phyloP scores from a whole-genome alignment of 2,888 invertebrate genomes.

The Onthophagus sagittarius region DNA sequence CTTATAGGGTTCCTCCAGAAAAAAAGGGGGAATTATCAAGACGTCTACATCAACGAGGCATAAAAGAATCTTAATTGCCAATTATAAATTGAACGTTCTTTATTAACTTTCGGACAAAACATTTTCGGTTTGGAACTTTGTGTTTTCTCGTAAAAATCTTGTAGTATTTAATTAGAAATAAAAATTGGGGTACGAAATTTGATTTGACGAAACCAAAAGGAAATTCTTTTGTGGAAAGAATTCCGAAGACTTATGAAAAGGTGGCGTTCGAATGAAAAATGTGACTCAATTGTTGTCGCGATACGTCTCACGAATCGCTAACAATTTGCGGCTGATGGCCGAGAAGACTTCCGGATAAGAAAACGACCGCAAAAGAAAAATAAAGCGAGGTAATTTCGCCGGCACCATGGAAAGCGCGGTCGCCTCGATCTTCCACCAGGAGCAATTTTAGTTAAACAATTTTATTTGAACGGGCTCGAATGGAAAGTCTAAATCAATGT shows the following conservation, averaged over 20 bases:
- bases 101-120: not conserved
- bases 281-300: conserved; percentile 9
- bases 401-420: not conserved
- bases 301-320: conserved; percentile 5
- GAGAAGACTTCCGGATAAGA: not conserved
- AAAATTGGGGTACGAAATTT: no score
- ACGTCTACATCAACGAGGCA: not conserved
- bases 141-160: no score
- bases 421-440: not conserved
- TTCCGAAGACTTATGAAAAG: not conserved
- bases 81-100: not conserved
- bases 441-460: not conserved
- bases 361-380: conserved; percentile 8
- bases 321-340: conserved; percentile 10
- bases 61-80: not conserved
- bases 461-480: not conserved
- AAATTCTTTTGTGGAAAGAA: not conserved
- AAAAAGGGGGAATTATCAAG: not conserved
- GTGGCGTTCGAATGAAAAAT: not conserved
- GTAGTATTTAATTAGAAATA: no score
- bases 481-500: not conserved
- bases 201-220: not conserved
- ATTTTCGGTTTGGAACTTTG: not conserved
- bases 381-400: not conserved
- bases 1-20: not conserved